phyloP scores from a whole-genome alignment of 1,140 invertebrate species.

The Caenorhabditis remanei region DNA sequence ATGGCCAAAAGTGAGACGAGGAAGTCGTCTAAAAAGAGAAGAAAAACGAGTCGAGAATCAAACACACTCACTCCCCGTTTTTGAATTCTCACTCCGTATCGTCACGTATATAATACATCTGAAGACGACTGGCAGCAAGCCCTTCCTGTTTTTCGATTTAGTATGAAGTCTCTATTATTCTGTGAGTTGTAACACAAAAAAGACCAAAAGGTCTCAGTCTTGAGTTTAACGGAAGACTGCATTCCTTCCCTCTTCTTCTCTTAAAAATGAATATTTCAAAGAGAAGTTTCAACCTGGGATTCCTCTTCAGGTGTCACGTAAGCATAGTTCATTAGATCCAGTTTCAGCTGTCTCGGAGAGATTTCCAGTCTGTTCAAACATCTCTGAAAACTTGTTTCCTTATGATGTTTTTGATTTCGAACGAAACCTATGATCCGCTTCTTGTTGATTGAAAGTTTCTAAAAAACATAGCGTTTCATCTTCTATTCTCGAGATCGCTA shows the following conservation, averaged over 20 bases:
- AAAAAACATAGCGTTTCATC: no score
- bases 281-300: neutral
- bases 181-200: neutral
- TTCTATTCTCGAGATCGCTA: no score
- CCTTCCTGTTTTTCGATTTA: conserved; percentile 12
- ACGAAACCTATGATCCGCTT: no score
- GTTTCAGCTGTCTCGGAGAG: conserved; percentile 2
- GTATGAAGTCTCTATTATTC: conserved; percentile 25
- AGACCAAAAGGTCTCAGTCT: conserved; percentile 16
- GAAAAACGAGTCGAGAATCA: neutral
- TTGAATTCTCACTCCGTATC: conserved; percentile 9
- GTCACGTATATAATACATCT: neutral
- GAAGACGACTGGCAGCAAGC: no score
- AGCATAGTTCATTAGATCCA: conserved; percentile 35
- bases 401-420: neutral
- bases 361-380: conserved; percentile 7
- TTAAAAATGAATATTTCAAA: conserved; percentile 10
- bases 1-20: conserved; percentile 43
- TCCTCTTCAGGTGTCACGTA: conserved; percentile 29
- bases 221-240: conserved; percentile 16
- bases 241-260: neutral
- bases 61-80: neutral
- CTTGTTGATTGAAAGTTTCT: no score
- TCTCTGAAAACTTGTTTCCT: neutral
- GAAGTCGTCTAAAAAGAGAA: conserved; percentile 10